Evolutionary conservation across 2,797 vertebrate genomes (phyloP), one percentile per base, ranked within the genome.

Genomic region (Sebastes vulpes): DNA sequence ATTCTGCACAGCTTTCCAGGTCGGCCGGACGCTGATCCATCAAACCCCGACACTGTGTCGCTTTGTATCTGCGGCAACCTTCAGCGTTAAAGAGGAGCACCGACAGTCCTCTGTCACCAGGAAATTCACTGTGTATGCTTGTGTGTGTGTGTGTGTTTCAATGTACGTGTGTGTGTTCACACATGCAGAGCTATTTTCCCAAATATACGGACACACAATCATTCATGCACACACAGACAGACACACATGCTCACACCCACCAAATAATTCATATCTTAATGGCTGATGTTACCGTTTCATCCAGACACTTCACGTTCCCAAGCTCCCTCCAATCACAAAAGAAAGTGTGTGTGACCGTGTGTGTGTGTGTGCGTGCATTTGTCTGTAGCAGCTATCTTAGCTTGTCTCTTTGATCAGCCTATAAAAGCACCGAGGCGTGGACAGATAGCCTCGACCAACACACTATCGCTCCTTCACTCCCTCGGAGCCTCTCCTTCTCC

Each of bases 191-290:
- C 56, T 58, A 25, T 75, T 25, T 52, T 29, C 58, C 85, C 72
- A 75, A 85, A 84, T 81, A 74, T 38, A 68, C 64, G 59, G 64
- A 75, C 70, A 82, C 46, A 59, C 72, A 76, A 31, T 84, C 76
- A 53, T 48, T 58, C 77, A 77, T 48, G 57, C 77, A 61, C 77
- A 68, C 68, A 66, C 26, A 48, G 38, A 56, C 42, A 48, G 42
- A n/a, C 42, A 76, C 75, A 74, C 77, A 81, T 66, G 66, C 81
- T 82, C 83, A 65, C 65, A 50, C 72, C 63, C 65, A 83, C 68
- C 86, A 90, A 93, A 95, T 94, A 92, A 93, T 93, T 92, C 58
- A 94, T 94, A 90, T 90, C 86, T 82, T 94, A 95, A 94, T 93
- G 91, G 91, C 75, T 89, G 89, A 84, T 92, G 89, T 85, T 92